phyloP scores from a whole-genome alignment of 2,113 vertebrate species.

The Pterophyllum scalare region DNA sequence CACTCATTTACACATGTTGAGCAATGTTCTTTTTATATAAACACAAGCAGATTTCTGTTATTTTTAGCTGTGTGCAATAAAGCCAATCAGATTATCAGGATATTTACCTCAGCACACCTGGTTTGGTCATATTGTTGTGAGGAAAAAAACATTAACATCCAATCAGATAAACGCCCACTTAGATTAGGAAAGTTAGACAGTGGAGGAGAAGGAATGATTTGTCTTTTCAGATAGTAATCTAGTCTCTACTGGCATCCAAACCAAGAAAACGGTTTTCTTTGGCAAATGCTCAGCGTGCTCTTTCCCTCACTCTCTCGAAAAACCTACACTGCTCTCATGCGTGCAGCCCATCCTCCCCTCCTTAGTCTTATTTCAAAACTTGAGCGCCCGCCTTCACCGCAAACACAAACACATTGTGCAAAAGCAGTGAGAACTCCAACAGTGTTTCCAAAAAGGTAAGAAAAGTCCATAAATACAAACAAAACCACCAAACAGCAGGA shows the following conservation, averaged over 20 bases:
- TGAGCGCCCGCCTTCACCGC: conserved; percentile 13
- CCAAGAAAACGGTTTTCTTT: conserved; percentile 76
- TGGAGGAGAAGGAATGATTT: conserved; percentile 16
- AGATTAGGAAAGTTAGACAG: conserved; percentile 37
- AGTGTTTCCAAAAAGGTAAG: conserved; percentile 31
- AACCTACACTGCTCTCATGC: conserved; percentile 40
- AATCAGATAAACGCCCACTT: conserved; percentile 63
- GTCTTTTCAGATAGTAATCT: conserved; percentile 78
- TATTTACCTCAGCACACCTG: conserved; percentile 35
- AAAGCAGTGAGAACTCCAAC: conserved; percentile 14
- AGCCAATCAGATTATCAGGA: conserved; percentile 60
- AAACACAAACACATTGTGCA: conserved; percentile 59
- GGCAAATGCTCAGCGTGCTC: conserved; percentile 51
- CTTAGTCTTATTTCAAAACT: conserved; percentile 50
- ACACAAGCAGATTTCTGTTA: conserved; percentile 44
- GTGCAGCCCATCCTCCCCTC: conserved; percentile 19
- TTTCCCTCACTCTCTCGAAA: conserved; percentile 35
- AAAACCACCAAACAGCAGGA: background rate
- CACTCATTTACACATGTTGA: conserved; percentile 27
- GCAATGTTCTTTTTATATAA: conserved; percentile 28
- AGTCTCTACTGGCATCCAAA: conserved; percentile 67
- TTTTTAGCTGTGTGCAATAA: conserved; percentile 55
- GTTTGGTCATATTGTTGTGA: conserved; percentile 30
- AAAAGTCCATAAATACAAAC: conserved; percentile 23
- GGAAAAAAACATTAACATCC: conserved; percentile 21